Evolutionary conservation across 2,113 vertebrate species (phyloP).

Genomic region (Rhynchomys soricoides): DNA sequence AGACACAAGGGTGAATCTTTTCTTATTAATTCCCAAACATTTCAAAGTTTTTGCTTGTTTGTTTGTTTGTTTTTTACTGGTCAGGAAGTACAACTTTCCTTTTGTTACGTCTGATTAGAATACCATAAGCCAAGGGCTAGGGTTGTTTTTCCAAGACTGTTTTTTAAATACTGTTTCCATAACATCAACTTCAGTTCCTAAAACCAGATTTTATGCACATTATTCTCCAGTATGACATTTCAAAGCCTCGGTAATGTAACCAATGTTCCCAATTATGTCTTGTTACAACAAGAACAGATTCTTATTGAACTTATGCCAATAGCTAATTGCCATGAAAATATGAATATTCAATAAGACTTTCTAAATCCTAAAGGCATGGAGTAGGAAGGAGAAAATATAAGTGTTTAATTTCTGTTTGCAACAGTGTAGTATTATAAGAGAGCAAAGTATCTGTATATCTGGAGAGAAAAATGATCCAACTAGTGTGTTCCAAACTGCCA

Average conservation of each 20-base stretch:
- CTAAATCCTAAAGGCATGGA: background rate
- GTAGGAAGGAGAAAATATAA: background rate
- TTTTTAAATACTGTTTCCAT: background rate
- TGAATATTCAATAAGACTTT: constrained; percentile 9
- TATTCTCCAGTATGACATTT: background rate
- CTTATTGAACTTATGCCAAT: constrained; percentile 13
- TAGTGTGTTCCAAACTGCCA: background rate
- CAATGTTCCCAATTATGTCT: background rate
- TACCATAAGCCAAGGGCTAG: background rate
- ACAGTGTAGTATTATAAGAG: background rate
- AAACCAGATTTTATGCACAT: background rate
- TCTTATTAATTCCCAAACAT: background rate
- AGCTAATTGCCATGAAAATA: background rate
- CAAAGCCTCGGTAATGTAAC: background rate
- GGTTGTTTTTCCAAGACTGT: background rate
- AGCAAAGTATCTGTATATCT: background rate
- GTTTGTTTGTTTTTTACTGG: too few relatives aligned
- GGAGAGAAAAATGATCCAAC: background rate
- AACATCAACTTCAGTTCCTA: background rate
- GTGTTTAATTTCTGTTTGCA: background rate
- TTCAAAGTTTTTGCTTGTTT: background rate
- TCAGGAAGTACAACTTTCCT: background rate
- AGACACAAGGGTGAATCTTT: background rate
- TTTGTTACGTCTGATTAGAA: background rate
- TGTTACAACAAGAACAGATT: background rate